A percentile compares a stretch with the other conserved stretches of the same genome.
Conservation (phyloP, 2,888 invertebrate genomes). For the Lasioglossum leucozonium region DNA sequence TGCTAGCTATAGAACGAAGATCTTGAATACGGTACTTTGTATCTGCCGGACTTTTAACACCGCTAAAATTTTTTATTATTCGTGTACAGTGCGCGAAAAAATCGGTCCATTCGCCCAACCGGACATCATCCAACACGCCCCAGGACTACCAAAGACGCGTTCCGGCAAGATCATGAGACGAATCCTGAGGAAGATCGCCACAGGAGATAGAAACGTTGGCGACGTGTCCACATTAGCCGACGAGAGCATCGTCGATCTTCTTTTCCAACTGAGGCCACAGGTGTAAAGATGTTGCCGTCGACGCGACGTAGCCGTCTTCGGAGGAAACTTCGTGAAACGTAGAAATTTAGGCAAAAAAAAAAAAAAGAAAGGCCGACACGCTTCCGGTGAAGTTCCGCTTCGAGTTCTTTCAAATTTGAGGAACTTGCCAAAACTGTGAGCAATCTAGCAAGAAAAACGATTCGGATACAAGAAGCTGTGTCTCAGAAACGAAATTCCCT, state of each 20-base stretch:
- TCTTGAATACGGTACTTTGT: no score
- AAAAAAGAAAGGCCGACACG: conserved; percentile 22
- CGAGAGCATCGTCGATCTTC: conserved; percentile 92
- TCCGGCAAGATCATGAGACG: conserved; percentile 99
- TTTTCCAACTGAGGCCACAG: conserved; percentile 90
- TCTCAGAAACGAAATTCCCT: conserved; percentile 28
- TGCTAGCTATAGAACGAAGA: no score
- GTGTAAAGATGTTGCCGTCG: conserved; percentile 57
- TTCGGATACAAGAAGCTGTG: conserved; percentile 12
- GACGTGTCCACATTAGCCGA: conserved; percentile 98
- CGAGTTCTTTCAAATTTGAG: background rate
- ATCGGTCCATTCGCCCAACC: conserved; percentile 99
- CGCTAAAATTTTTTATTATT: background rate
- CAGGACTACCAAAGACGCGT: conserved; percentile 97
- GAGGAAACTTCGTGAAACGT: conserved; percentile 15
- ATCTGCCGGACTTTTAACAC: no score
- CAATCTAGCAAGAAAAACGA: background rate
- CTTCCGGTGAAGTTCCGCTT: conserved; percentile 31
- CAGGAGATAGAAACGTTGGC: conserved; percentile 95
- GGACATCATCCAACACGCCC: conserved; percentile 96
- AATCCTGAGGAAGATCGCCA: conserved; percentile 96
- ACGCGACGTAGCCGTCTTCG: background rate
- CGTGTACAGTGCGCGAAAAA: conserved; percentile 90
- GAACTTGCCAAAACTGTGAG: background rate
- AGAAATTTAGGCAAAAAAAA: conserved; percentile 40